Evolutionary conservation across 2,888 invertebrate genomes (phyloP), one percentile per base, ranked within the genome.

Genomic region (Corbicula japonica): DNA sequence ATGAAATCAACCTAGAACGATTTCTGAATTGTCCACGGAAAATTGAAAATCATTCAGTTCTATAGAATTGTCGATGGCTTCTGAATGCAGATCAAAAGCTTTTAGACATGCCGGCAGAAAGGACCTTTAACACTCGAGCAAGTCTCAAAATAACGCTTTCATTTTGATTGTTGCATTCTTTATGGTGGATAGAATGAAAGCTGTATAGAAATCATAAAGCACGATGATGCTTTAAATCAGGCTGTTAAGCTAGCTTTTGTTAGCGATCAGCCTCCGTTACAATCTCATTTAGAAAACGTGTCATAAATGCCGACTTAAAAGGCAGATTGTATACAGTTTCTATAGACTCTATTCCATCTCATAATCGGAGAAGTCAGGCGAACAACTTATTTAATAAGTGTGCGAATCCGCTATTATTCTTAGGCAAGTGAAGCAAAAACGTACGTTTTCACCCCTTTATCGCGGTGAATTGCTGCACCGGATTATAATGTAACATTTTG

Each of bases 11-110:
- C 91, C 89, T 88, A 88, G 76, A 75, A 75, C 89, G 90, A 91
- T 90, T 91, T 86, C 83, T 68, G 85, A 74, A 90, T 92, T 92
- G 91, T 92, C 78, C 86, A 78, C 58, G 83, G 88, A 90, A 92
- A 91, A 92, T 92, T 92, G 91, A 92, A 92, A 92, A 92, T 89
- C 90, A 90, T 90, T 90, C 88, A 87, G 73, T 80, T 78, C 86
- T 82, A 86, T 89, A 84, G 87, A 87, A 65, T 73, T 86, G 50
- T 84, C 80, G 84, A 75, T 69, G 75, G 80, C 82, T 73, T 68
- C 86, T 88, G 87, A 85, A 80, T 82, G 76, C 48, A 70, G 80
- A 80, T 86, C 87, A 89, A 91, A 89, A 83, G 84, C 74, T 60
- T 82, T 69, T 80, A 81, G 77, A 82, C 82, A 76, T 71, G 83